Evolutionary conservation across 2,113 vertebrate species (phyloP).

Genomic region (Python bivittatus): DNA sequence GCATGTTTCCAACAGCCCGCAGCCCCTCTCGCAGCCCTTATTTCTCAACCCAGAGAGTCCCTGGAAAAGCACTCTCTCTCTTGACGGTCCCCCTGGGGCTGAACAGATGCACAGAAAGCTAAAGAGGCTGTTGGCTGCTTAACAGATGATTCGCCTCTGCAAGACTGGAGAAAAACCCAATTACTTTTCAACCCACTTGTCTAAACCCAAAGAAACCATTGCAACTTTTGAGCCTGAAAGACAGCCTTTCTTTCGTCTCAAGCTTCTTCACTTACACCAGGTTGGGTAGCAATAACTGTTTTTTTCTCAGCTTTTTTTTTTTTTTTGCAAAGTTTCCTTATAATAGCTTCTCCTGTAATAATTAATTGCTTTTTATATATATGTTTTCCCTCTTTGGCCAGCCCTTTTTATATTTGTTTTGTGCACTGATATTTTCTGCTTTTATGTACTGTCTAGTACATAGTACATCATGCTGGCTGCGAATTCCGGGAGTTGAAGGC

Average conservation of each 20-base stretch:
- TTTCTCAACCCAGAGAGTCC: no score
- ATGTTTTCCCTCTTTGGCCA: background rate
- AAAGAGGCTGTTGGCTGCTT: background rate
- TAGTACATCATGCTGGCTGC: no score
- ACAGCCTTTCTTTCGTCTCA: no score
- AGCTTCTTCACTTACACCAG: background rate
- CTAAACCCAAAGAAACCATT: background rate
- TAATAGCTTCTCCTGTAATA: background rate
- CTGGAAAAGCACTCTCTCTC: no score
- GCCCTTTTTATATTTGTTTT: background rate
- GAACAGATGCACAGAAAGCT: background rate
- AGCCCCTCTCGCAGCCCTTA: no score
- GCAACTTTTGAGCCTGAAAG: background rate
- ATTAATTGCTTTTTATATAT: background rate
- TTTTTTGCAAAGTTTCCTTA: no score
- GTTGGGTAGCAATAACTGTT: background rate
- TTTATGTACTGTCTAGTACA: background rate
- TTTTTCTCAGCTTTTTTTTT: background rate
- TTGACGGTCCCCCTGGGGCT: no score
- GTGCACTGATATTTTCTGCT: background rate
- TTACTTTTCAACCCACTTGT: background rate
- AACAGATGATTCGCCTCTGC: background rate
- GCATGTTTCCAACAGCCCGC: no score
- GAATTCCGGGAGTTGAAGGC: no score
- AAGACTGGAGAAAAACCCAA: background rate